These are phyloP conservation scores for Caloenas nicobarica DNA, from an alignment of 2,113 vertebrate genomes.

Conservation along the genomic window DNA sequence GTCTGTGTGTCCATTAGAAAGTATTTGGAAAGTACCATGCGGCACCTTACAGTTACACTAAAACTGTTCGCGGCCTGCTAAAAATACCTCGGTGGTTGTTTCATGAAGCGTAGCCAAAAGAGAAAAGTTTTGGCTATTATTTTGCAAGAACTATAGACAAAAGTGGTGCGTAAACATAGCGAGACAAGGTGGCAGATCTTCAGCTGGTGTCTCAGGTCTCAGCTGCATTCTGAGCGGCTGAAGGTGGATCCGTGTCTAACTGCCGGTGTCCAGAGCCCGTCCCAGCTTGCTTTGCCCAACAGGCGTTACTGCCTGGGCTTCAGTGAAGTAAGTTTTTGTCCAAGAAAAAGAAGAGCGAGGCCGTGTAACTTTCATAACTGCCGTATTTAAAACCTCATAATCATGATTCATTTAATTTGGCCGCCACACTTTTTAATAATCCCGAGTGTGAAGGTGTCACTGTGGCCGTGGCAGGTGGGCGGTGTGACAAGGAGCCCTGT, in stretches of 20 bases:
- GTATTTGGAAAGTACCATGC: neutral
- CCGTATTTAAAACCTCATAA: neutral
- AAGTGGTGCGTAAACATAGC: neutral
- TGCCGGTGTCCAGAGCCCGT: neutral
- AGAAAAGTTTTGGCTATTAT: neutral
- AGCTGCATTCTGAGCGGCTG: neutral
- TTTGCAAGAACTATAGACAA: neutral
- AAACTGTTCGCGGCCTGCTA: neutral
- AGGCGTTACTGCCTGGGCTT: rapidly evolving
- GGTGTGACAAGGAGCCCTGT: neutral
- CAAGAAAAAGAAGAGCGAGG: neutral
- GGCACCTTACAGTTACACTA: neutral
- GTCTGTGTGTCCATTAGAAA: neutral
- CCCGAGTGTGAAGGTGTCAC: neutral
- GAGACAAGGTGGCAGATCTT: neutral
- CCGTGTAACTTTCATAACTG: neutral
- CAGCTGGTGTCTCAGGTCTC: neutral
- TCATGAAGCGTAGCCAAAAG: neutral
- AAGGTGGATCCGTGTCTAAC: neutral
- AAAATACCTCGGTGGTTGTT: neutral
- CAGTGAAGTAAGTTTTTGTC: neutral
- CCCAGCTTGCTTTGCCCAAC: neutral
- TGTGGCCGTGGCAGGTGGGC: neutral
- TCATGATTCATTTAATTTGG: neutral
- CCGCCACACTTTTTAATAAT: neutral